Conservation (phyloP, 1,140 invertebrate genomes). For the Caligus rogercresseyi region DNA sequence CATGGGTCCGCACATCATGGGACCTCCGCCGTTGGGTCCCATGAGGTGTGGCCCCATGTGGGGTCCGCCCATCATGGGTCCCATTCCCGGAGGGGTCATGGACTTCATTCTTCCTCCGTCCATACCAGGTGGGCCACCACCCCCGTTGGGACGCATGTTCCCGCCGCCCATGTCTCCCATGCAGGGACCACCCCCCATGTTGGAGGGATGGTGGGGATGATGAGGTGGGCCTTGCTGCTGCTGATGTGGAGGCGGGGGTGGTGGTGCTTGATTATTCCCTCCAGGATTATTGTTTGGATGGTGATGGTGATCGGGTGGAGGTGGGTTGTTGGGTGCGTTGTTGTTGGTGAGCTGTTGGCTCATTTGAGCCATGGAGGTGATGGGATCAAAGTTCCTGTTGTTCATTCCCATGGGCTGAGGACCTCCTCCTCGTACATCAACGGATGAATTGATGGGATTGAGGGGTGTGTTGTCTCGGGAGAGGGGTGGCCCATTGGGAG, state of each 20-base stretch:
- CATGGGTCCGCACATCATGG: constrained; percentile 23
- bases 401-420: constrained; percentile 23
- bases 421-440: too few species aligned
- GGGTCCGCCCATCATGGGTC: constrained; percentile 23
- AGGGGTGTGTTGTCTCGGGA: constrained; percentile 55
- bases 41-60: constrained; percentile 23
- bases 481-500: constrained; percentile 22
- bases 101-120: constrained; percentile 15
- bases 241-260: constrained; percentile 18
- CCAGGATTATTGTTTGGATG: constrained; percentile 11
- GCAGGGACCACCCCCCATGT: constrained; percentile 29
- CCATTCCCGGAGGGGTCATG: constrained; percentile 13
- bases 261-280: constrained; percentile 2
- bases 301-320: neutral
- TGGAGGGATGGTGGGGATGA: constrained; percentile 11
- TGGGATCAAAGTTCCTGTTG: constrained; percentile 54
- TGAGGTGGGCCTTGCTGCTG: too few species aligned
- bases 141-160: constrained; percentile 31
- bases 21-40: constrained; percentile 26
- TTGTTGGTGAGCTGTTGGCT: constrained; percentile 67
- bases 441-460: constrained; percentile 52
- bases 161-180: constrained; percentile 30
- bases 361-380: constrained; percentile 82
- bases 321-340: constrained; percentile 21
- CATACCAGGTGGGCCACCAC: constrained; percentile 28